Evolutionary conservation across 2,113 vertebrate species (phyloP).

Genomic region (Neotoma lepida): DNA sequence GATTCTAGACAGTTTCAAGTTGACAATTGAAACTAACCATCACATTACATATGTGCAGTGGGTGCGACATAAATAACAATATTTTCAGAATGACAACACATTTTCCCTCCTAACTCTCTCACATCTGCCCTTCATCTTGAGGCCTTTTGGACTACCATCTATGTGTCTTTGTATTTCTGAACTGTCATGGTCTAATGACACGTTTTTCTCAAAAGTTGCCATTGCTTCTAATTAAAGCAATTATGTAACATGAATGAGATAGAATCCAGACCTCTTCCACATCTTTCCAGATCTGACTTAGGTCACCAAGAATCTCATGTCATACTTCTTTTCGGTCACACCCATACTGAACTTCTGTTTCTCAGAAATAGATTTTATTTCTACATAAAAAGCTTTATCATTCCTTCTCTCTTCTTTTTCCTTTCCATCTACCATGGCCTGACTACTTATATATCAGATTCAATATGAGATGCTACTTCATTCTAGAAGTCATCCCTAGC

Average conservation of each 20-base stretch:
- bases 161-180: conserved; percentile 15
- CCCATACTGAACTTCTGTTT: not conserved
- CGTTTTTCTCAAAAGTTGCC: not conserved
- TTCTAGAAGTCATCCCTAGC: not conserved
- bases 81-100: not conserved
- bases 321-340: not conserved
- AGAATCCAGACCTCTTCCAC: not conserved
- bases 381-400: not conserved
- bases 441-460: not conserved
- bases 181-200: not conserved
- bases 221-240: not conserved
- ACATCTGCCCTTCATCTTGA: not conserved
- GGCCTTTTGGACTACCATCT: not conserved
- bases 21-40: not conserved
- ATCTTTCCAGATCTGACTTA: not conserved
- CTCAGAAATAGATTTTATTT: not conserved
- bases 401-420: not conserved
- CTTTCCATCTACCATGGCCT: not conserved
- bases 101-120: not conserved
- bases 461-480: not conserved
- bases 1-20: not conserved
- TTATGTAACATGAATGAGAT: not conserved
- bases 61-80: not conserved
- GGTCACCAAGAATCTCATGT: not conserved
- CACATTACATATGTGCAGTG: not conserved